Evolutionary conservation across 2,113 vertebrate species (phyloP), one percentile per base, ranked within the genome.

Genomic region (Carettochelys insculpta): DNA sequence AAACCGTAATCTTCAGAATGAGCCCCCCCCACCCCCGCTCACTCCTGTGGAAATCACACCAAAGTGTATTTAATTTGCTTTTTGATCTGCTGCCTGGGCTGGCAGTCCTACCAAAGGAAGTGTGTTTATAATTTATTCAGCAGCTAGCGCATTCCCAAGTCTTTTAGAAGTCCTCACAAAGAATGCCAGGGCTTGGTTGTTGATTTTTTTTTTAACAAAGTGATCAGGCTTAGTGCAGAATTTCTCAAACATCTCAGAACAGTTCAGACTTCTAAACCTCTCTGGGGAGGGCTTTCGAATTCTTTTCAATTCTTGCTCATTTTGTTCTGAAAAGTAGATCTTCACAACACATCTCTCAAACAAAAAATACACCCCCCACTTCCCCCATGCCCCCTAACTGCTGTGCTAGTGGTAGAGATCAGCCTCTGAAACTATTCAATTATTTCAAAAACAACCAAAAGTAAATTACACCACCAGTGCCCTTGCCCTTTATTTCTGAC

Each of bases 71-170:
- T 91, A 84, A 95, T 93, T 95, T 90, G 87, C 87, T 94, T 56
- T 84, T 68, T 93, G 93, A 86, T 81, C 77, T 20, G 91, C 91
- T 93, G 94, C 93, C 95, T 90, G 92, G 75, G 88, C 84, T 56
- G 16, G 65, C 47, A 2, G 0, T 61, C 88, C 50, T 61, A 83
- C 94, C 65, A 52, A 84, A 95, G 94, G 92, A 94, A 79, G 84
- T 8, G 65, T 34, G 82, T 79, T 96, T 86, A 96, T 97, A 51
- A 97, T 96, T 97, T 96, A 97, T 97, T 97, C 95, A 97, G 85
- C 77, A 97, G 91, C 80, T 81, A 93, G 78, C 2, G 1, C 94
- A 96, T 96, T 94, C 90, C 82, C 19, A 53, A 97, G 93, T 96
- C 97, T 96, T 86, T 96, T 95, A 94, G 96, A 97, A 96, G 94